These are phyloP conservation scores for Laticauda colubrina DNA, from an alignment of 2,113 vertebrate species.

Conservation along the genomic window DNA sequence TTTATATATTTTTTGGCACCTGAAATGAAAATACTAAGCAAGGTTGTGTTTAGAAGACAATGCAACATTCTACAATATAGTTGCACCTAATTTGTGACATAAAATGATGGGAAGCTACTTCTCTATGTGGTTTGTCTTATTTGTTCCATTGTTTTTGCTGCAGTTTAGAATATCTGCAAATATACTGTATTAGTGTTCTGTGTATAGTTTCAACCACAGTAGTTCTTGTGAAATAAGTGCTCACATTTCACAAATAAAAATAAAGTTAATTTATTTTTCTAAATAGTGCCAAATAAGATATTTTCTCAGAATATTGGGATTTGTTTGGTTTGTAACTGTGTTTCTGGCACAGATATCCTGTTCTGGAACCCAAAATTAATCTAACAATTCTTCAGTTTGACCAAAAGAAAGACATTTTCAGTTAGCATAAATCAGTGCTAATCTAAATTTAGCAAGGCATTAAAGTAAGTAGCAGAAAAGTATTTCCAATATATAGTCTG, in stretches of 20 bases:
- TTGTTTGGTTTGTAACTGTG: slow-evolving; percentile 44
- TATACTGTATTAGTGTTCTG: neutral
- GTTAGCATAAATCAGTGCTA: slow-evolving; percentile 34
- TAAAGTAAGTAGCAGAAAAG: slow-evolving; percentile 44
- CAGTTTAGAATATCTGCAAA: slow-evolving; percentile 31
- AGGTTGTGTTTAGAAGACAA: slow-evolving; percentile 27
- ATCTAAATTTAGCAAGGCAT: slow-evolving; percentile 32
- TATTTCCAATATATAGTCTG: slow-evolving; percentile 38
- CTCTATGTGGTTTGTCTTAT: slow-evolving; percentile 1
- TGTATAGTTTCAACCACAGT: slow-evolving; percentile 20
- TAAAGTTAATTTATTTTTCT: slow-evolving; percentile 49
- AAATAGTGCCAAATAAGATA: slow-evolving; percentile 43
- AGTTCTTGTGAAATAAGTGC: neutral
- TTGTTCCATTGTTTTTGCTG: neutral
- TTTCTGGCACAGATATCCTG: slow-evolving; percentile 41
- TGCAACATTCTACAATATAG: neutral
- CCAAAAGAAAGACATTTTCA: slow-evolving; percentile 19
- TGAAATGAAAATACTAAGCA: slow-evolving; percentile 10
- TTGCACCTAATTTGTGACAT: slow-evolving; percentile 15
- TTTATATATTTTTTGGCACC: neutral
- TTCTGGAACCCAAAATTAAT: slow-evolving; percentile 38
- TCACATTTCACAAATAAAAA: slow-evolving; percentile 47
- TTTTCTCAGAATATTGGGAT: slow-evolving; percentile 57
- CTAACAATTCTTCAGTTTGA: slow-evolving; percentile 44
- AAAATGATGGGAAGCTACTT: slow-evolving; percentile 2